A percentile compares a stretch with the other conserved stretches of the same genome.
Conservation (phyloP, 2,888 invertebrate species). For the Brachylomia viminalis region DNA sequence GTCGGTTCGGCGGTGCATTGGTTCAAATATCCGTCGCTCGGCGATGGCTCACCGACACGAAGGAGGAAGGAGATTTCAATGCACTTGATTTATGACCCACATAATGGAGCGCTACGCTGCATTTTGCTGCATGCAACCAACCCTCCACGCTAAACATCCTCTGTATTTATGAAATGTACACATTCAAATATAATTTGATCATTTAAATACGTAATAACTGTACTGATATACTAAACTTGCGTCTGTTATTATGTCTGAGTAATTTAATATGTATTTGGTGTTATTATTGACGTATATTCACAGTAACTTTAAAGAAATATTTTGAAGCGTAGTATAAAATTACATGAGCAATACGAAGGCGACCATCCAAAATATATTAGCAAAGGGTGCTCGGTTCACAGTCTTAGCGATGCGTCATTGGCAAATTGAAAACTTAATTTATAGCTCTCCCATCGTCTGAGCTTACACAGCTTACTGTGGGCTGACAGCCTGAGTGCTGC, state of each 20-base stretch:
- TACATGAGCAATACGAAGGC: slow-evolving; percentile 56
- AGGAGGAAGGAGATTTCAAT: slow-evolving; percentile 89
- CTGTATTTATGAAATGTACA: slow-evolving; percentile 73
- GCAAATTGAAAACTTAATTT: slow-evolving; percentile 86
- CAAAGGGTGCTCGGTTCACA: slow-evolving; percentile 66
- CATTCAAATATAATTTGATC: slow-evolving; percentile 65
- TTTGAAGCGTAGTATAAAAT: slow-evolving; percentile 35
- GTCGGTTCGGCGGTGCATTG: slow-evolving; percentile 76
- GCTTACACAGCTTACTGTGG: slow-evolving; percentile 80
- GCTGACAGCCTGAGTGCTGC: slow-evolving; percentile 76
- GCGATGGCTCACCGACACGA: slow-evolving; percentile 86
- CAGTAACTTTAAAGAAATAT: not conserved
- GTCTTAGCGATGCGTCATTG: slow-evolving; percentile 84
- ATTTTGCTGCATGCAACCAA: slow-evolving; percentile 85
- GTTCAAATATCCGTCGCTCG: slow-evolving; percentile 85
- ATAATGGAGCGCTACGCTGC: slow-evolving; percentile 86
- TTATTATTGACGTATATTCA: slow-evolving; percentile 9
- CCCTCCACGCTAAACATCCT: slow-evolving; percentile 74
- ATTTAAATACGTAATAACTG: slow-evolving; percentile 65
- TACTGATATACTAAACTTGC: slow-evolving; percentile 33
- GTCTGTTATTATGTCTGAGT: slow-evolving; percentile 14
- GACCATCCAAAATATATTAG: slow-evolving; percentile 68
- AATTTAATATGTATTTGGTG: not conserved
- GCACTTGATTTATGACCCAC: slow-evolving; percentile 87
- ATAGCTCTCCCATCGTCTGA: slow-evolving; percentile 79